These are phyloP conservation scores for Nomada fucata DNA, from an alignment of 2,888 invertebrate genomes.

Conservation along the genomic window DNA sequence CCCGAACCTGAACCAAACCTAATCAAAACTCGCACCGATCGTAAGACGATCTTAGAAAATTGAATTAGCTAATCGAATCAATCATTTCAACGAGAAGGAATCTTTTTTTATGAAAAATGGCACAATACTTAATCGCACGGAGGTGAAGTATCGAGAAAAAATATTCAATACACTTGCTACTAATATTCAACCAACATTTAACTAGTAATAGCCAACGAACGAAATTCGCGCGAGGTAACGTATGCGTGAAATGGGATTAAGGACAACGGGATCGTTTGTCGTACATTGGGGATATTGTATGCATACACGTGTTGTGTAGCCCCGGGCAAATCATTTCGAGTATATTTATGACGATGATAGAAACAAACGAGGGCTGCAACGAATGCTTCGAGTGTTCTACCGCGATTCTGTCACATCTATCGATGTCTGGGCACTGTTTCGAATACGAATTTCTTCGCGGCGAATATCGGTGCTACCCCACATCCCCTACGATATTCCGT, in stretches of 20 bases:
- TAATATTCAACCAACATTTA: too few relatives aligned
- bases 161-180: neutral
- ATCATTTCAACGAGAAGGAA: slow-evolving; percentile 52
- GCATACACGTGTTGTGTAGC: neutral
- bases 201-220: neutral
- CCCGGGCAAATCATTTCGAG: slow-evolving; percentile 26
- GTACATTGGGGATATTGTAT: slow-evolving; percentile 36
- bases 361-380: slow-evolving; percentile 35
- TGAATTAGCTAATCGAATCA: slow-evolving; percentile 61
- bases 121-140: neutral
- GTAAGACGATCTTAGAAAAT: slow-evolving; percentile 36
- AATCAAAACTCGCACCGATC: too few relatives aligned
- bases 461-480: neutral
- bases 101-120: neutral
- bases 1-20: too few relatives aligned
- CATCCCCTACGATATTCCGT: neutral
- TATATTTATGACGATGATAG: slow-evolving; percentile 30
- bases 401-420: neutral
- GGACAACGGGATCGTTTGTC: slow-evolving; percentile 2
- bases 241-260: slow-evolving; percentile 37
- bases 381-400: slow-evolving; percentile 12
- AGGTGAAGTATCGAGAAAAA: neutral
- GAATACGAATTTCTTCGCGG: slow-evolving; percentile 37
- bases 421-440: slow-evolving; percentile 5
- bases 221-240: slow-evolving; percentile 19